Percentiles rank a stretch among this genome's conserved stretches.
These are phyloP conservation scores for Melitaea cinxia DNA, from an alignment of 1,140 invertebrate genomes.

Conservation along the genomic window DNA sequence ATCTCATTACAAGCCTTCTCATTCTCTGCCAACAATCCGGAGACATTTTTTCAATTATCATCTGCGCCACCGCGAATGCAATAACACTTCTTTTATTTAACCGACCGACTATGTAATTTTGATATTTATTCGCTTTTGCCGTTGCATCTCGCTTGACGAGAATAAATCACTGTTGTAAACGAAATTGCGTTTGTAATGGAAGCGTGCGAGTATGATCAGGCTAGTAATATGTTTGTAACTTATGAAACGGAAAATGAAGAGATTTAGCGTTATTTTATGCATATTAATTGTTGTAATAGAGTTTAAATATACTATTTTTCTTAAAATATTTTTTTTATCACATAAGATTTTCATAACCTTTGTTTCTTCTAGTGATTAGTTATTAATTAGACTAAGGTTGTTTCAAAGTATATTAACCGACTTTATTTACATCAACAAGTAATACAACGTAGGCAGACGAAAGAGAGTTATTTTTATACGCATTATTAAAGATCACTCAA, in stretches of 20 bases:
- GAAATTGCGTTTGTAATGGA: constrained; percentile 36
- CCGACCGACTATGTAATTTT: constrained; percentile 53
- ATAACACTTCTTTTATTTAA: constrained; percentile 66
- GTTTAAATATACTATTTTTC: neutral
- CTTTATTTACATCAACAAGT: too few species aligned
- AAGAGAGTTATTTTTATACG: too few species aligned
- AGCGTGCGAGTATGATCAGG: constrained; percentile 31
- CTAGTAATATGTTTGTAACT: constrained; percentile 8
- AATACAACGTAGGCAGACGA: too few species aligned
- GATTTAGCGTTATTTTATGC: neutral
- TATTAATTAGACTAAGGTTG: too few species aligned
- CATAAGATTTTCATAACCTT: too few species aligned
- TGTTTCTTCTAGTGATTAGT: too few species aligned
- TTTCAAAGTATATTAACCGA: too few species aligned
- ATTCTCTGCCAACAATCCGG: constrained; percentile 44
- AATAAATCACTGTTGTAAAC: constrained; percentile 39
- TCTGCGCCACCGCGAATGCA: constrained; percentile 48
- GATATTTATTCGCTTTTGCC: constrained; percentile 47
- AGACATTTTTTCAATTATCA: constrained; percentile 70
- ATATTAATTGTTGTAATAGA: neutral
- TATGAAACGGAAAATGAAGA: too few species aligned
- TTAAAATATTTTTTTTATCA: too few species aligned
- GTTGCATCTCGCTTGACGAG: constrained; percentile 31
- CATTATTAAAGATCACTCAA: too few species aligned
- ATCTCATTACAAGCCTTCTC: constrained; percentile 51